phyloP scores from a whole-genome alignment of 2,888 invertebrate species.

The Cordilura impudica region DNA sequence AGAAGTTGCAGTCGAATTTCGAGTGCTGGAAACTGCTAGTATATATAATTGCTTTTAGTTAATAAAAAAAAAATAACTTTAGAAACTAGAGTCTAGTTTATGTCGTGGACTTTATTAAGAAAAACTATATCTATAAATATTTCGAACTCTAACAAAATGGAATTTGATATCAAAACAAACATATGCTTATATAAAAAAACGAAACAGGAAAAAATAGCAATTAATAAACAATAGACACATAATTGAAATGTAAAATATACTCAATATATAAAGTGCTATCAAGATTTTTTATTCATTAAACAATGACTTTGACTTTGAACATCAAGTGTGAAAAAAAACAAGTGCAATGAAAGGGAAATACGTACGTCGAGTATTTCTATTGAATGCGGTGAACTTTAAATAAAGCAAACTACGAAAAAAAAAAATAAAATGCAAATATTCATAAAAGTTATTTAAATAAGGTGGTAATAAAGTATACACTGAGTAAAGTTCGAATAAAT shows the following conservation, averaged over 20 bases:
- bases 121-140: too few relatives aligned
- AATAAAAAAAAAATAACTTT: too few relatives aligned
- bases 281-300: background rate
- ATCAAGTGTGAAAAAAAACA: slow-evolving; percentile 37
- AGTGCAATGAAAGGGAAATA: slow-evolving; percentile 46
- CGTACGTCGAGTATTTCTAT: background rate
- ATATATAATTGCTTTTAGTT: too few relatives aligned
- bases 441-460: background rate
- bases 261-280: background rate
- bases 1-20: too few relatives aligned
- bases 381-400: slow-evolving; percentile 45
- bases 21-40: too few relatives aligned
- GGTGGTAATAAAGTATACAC: background rate
- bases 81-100: too few relatives aligned
- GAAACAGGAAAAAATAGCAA: background rate
- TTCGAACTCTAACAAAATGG: too few relatives aligned
- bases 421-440: background rate
- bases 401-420: slow-evolving; percentile 17
- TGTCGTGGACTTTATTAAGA: too few relatives aligned
- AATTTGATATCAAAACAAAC: background rate
- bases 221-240: slow-evolving; percentile 22
- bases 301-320: slow-evolving; percentile 56
- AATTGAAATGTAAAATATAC: slow-evolving; percentile 32
- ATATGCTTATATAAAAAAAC: background rate
- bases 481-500: background rate